These are phyloP conservation scores for Perdita meconis DNA, from an alignment of 2,888 invertebrate genomes.

Conservation along the genomic window DNA sequence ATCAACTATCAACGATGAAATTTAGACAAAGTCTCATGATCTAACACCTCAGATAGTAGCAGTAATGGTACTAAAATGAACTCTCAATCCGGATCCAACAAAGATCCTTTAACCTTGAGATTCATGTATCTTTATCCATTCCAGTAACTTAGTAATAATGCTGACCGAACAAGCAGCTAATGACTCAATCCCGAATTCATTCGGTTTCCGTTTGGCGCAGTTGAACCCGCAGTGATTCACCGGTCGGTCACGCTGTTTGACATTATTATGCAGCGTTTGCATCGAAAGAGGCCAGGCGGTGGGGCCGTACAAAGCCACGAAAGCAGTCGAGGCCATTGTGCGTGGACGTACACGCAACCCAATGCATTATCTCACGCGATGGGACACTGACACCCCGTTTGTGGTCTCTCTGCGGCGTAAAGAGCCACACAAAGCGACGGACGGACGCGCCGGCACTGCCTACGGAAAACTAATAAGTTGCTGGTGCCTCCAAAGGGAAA, in stretches of 20 bases:
- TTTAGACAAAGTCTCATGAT: too few species aligned
- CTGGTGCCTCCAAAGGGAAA: slow-evolving; percentile 45
- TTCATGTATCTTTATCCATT: neutral
- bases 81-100: neutral
- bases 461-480: slow-evolving; percentile 67
- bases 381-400: slow-evolving; percentile 76
- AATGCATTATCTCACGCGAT: slow-evolving; percentile 76
- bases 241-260: slow-evolving; percentile 64
- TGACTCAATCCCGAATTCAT: slow-evolving; percentile 54
- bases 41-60: too few species aligned
- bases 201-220: slow-evolving; percentile 42
- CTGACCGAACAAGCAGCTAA: slow-evolving; percentile 34
- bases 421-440: slow-evolving; percentile 70
- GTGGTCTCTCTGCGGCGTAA: slow-evolving; percentile 73
- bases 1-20: too few species aligned
- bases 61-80: too few species aligned
- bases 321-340: slow-evolving; percentile 71
- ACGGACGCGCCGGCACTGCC: slow-evolving; percentile 53
- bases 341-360: slow-evolving; percentile 69
- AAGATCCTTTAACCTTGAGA: neutral
- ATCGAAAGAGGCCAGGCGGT: slow-evolving; percentile 63
- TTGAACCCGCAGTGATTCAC: slow-evolving; percentile 64
- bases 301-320: slow-evolving; percentile 66
- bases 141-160: neutral
- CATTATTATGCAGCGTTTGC: slow-evolving; percentile 72